Conservation (phyloP, 2,888 invertebrate species). For the Nowickia ferox region DNA sequence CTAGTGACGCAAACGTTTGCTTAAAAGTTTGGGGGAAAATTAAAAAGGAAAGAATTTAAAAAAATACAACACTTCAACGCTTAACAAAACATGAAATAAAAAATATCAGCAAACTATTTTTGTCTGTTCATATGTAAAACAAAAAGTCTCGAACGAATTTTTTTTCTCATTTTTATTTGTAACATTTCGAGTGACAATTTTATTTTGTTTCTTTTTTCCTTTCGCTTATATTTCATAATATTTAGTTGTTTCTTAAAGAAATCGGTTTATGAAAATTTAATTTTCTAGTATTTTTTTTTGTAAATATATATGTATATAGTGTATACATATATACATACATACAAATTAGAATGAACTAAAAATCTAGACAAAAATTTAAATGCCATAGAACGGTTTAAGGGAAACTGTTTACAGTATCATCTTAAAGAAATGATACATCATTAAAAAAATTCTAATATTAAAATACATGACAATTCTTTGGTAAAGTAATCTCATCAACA, state of each 20-base stretch:
- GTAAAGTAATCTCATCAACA: too few species aligned
- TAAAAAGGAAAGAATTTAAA: slow-evolving; percentile 28
- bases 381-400: background rate
- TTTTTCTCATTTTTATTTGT: slow-evolving; percentile 16
- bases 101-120: slow-evolving; percentile 59
- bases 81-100: slow-evolving; percentile 54
- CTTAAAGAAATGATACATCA: background rate
- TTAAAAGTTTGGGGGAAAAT: slow-evolving; percentile 24
- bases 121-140: slow-evolving; percentile 48
- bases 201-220: slow-evolving; percentile 21
- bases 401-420: background rate
- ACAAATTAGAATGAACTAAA: background rate
- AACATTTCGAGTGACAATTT: slow-evolving; percentile 62
- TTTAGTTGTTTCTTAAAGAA: slow-evolving; percentile 45
- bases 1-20: slow-evolving; percentile 64
- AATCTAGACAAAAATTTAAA: slow-evolving; percentile 23
- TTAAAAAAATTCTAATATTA: too few species aligned
- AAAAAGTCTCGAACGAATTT: slow-evolving; percentile 10
- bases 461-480: too few species aligned
- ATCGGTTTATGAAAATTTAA: slow-evolving; percentile 17
- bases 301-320: too few species aligned
- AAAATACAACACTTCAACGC: slow-evolving; percentile 19
- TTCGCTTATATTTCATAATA: slow-evolving; percentile 61
- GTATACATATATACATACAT: too few species aligned
- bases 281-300: slow-evolving; percentile 28